Evolutionary conservation across 2,797 vertebrate species (phyloP), one percentile per base, ranked within the genome.

Genomic region (Emys orbicularis): DNA sequence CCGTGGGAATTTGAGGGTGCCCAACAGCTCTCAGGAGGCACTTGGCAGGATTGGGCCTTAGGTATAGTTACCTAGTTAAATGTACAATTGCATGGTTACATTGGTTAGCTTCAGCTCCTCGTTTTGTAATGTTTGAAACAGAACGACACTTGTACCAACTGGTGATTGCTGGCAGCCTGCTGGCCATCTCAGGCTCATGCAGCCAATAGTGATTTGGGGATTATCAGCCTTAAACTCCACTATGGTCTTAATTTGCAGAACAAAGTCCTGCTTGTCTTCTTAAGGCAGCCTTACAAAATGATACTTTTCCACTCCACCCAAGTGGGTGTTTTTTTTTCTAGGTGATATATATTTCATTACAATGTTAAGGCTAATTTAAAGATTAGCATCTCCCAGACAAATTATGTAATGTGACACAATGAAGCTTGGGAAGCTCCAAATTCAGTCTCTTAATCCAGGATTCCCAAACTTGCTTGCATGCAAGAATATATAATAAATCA

Each of bases 81-180:
- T 72, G n/a, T 77, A 49, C 74, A 77, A 31, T 77, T 77, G 72
- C 25, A 77, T 18, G 4, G 25, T 49, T 49, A 15, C 50, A 72
- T 86, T 83, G 89, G 83, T 93, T 93, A 93, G 83, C 91, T 90
- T 86, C 74, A 81, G 86, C 68, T 80, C 80, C 37, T 79, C 52
- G 53, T 89, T 89, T 93, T 90, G 56, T 47, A 79, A 86, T 83
- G 79, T 83, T 86, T 93, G 91, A 89, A 93, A 86, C 86, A 87
- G 89, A 72, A 41, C 2, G 37, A 57, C 77, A 89, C 82, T 86
- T 87, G 79, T 83, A 79, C 68, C 86, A 82, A 79, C 86, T 23
- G 11, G n/a, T 41, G n/a, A 72, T 21, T 72, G 65, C 68, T 87
- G 86, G 79, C 83, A 79, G 83, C 21, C 21, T 34, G 25, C 56